These are phyloP conservation scores for Leptogaster cylindrica DNA, from an alignment of 2,888 invertebrate species.

Conservation along the genomic window DNA sequence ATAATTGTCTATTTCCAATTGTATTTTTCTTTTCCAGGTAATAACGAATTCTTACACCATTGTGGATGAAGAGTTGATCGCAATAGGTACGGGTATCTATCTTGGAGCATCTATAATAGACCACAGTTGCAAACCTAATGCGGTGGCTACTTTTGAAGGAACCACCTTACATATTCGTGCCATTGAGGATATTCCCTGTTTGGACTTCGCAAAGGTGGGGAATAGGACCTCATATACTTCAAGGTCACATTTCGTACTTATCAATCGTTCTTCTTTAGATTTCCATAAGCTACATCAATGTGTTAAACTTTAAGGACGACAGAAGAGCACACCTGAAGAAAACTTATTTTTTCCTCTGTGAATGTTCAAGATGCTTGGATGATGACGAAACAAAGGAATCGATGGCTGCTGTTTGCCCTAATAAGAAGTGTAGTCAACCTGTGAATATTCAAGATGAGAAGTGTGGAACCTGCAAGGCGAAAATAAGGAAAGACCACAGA, in stretches of 20 bases:
- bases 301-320: constrained; percentile 73
- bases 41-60: constrained; percentile 90
- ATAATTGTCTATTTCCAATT: constrained; percentile 52
- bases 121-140: constrained; percentile 90
- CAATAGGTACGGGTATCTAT: constrained; percentile 86
- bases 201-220: constrained; percentile 83
- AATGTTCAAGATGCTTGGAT: constrained; percentile 75
- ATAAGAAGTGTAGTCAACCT: constrained; percentile 66
- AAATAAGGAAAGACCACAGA: constrained; percentile 66
- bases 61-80: constrained; percentile 80
- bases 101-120: constrained; percentile 85
- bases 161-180: constrained; percentile 77
- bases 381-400: constrained; percentile 58
- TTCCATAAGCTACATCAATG: constrained; percentile 86
- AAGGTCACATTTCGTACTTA: background rate
- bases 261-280: constrained; percentile 67
- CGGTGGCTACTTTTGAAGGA: constrained; percentile 84
- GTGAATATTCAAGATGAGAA: constrained; percentile 54
- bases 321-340: constrained; percentile 74
- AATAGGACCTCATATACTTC: too few species aligned
- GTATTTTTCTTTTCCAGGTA: too few species aligned
- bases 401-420: constrained; percentile 72
- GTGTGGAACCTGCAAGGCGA: constrained; percentile 70
- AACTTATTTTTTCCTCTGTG: constrained; percentile 87
- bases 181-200: constrained; percentile 70